phyloP scores from a whole-genome alignment of 2,888 invertebrate genomes.

The Eristalinus sepulchralis region DNA sequence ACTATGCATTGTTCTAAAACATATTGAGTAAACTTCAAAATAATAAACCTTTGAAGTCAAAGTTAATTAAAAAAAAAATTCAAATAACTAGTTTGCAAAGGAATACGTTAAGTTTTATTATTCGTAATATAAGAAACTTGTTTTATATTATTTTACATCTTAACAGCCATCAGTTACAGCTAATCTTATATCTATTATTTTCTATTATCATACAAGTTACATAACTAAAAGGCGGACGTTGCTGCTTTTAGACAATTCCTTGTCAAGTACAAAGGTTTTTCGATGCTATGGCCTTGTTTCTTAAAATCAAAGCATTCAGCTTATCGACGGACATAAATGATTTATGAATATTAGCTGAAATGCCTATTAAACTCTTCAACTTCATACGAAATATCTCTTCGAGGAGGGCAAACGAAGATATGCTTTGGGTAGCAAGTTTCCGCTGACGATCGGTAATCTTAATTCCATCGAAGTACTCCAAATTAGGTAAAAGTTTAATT shows the following conservation, averaged over 20 bases:
- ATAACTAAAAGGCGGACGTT: background rate
- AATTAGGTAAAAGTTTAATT: conserved; percentile 68
- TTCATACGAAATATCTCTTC: conserved; percentile 58
- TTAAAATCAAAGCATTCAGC: conserved; percentile 34
- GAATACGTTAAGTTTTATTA: background rate
- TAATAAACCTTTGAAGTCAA: too few relatives aligned
- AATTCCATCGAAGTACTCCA: conserved; percentile 73
- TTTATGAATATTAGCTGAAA: conserved; percentile 52
- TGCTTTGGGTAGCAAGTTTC: conserved; percentile 26
- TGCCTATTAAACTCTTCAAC: conserved; percentile 41
- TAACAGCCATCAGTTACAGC: background rate
- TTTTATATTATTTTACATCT: background rate
- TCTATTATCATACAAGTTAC: background rate
- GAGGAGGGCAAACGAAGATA: conserved; percentile 30
- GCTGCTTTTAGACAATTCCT: background rate
- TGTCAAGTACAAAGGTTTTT: conserved; percentile 34
- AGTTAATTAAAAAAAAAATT: too few relatives aligned
- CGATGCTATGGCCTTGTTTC: conserved; percentile 14
- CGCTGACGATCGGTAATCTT: conserved; percentile 44
- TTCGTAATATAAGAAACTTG: background rate
- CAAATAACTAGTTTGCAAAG: background rate
- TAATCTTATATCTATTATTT: background rate
- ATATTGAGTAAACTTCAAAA: too few relatives aligned
- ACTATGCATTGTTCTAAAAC: too few relatives aligned
- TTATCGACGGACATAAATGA: conserved; percentile 56